Conservation (phyloP, 2,113 vertebrate genomes). For the Silurus meridionalis region DNA sequence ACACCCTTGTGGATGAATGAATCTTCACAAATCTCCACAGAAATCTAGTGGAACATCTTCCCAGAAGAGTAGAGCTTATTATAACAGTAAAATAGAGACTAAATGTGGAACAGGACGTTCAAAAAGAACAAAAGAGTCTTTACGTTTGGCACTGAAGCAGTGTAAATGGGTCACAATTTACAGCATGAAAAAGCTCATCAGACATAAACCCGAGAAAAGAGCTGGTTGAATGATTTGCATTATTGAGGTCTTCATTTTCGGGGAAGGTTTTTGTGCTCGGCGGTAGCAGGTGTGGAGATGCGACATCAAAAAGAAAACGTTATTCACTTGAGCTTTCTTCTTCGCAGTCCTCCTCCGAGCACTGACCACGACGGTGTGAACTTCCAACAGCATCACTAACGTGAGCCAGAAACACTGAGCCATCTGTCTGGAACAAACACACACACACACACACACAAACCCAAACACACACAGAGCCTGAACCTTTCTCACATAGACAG, state of each 20-base stretch:
- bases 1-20: too few species aligned
- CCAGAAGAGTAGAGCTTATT: too few species aligned
- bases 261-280: not conserved
- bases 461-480: not conserved
- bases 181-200: not conserved
- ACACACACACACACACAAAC: not conserved
- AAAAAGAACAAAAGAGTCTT: too few species aligned
- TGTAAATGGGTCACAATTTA: not conserved
- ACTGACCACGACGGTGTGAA: slow-evolving; percentile 41
- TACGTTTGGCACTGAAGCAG: not conserved
- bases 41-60: too few species aligned
- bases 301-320: slow-evolving; percentile 17
- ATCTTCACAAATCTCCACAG: too few species aligned
- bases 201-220: not conserved
- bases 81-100: too few species aligned
- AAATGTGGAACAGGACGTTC: too few species aligned
- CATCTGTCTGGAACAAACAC: slow-evolving; percentile 50
- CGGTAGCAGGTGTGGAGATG: slow-evolving; percentile 1
- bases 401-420: slow-evolving; percentile 41
- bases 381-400: slow-evolving; percentile 53
- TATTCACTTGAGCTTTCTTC: not conserved
- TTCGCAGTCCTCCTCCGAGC: slow-evolving; percentile 12
- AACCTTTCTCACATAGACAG: not conserved
- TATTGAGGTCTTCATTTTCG: not conserved
- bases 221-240: not conserved